These are phyloP conservation scores for Chrysopa pallens DNA, from an alignment of 1,140 invertebrate genomes.

Conservation along the genomic window DNA sequence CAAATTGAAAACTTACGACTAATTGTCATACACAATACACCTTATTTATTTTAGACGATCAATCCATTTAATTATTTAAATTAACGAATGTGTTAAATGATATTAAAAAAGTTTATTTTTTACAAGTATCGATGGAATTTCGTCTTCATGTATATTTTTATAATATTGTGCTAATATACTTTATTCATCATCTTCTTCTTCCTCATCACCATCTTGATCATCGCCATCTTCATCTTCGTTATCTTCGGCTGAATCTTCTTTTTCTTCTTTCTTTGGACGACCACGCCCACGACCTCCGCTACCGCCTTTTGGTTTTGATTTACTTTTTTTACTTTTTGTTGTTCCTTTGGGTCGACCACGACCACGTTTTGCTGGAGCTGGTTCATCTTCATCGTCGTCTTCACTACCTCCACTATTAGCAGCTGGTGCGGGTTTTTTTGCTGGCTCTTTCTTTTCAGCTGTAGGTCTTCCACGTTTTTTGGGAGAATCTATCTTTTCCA, in stretches of 20 bases:
- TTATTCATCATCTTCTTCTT: not conserved
- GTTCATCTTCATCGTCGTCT: conserved; percentile 19
- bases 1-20: too few relatives aligned
- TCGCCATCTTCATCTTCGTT: not conserved
- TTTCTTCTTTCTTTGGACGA: not conserved
- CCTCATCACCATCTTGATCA: not conserved
- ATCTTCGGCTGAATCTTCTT: not conserved
- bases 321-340: conserved; percentile 25
- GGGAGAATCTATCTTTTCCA: not conserved
- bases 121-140: too few relatives aligned
- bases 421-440: not conserved
- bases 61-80: too few relatives aligned
- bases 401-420: not conserved
- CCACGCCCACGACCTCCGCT: not conserved
- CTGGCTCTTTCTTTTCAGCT: not conserved
- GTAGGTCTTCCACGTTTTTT: not conserved
- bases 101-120: too few relatives aligned
- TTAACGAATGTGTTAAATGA: too few relatives aligned
- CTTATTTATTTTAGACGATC: too few relatives aligned
- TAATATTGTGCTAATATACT: too few relatives aligned
- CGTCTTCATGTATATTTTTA: too few relatives aligned
- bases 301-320: conserved; percentile 16
- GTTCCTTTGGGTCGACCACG: conserved; percentile 29
- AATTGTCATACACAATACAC: too few relatives aligned
- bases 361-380: conserved; percentile 28